Base-by-base conservation (phyloP, 92 coral and sea anemone genomes). In the Porites evermanni region DNA sequence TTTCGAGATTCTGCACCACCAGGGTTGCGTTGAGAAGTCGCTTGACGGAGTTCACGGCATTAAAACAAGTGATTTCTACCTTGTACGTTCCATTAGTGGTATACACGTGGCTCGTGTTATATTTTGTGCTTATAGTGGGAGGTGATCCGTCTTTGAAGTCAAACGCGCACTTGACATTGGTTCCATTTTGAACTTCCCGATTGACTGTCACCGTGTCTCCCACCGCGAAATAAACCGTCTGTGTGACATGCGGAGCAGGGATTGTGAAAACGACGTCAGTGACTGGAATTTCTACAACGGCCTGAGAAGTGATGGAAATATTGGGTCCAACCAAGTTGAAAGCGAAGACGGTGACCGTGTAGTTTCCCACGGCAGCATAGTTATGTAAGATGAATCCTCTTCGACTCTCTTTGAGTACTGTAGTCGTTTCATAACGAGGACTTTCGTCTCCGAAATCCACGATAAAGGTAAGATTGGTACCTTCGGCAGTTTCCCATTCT, bases 371-470 rank as follows among this genome's bases (percentile, higher is more conserved):
- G 1, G 96, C 87, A 23, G 88, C 78, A 79, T 94, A 96, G 56
- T 23, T 64, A 79, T 96, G 96, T 11, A 85, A 88, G 12, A 87
- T 83, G 59, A 47, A 32, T 19, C 79, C 89, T 1, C 67, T 79
- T 24, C 91, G 85, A 67, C 94, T 89, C 5, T 23, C 80, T 7
- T 60, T 64, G 19, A 90, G 82, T 0, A 91, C 74, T 13, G 93
- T 88, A 24, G 75, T 87, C 24, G 70, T 75, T 63, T 58, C 65
- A 23, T 78, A 77, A 16, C 89, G 88, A 7, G 83, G 74, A 12
- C 92, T 67, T 4, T 86, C 95, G 71, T 96, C 99, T 53, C 98
- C 99, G n/a, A 93, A 96, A 83, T 93, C 91, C 7, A 95, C 96
- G 51, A 87, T 84, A 67, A 85, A 96, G 8, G 99, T 93, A 32